Percentiles rank a stretch among this genome's conserved stretches.
These are phyloP conservation scores for Lepidochitona cinerea DNA, from an alignment of 2,888 invertebrate genomes.

Conservation along the genomic window DNA sequence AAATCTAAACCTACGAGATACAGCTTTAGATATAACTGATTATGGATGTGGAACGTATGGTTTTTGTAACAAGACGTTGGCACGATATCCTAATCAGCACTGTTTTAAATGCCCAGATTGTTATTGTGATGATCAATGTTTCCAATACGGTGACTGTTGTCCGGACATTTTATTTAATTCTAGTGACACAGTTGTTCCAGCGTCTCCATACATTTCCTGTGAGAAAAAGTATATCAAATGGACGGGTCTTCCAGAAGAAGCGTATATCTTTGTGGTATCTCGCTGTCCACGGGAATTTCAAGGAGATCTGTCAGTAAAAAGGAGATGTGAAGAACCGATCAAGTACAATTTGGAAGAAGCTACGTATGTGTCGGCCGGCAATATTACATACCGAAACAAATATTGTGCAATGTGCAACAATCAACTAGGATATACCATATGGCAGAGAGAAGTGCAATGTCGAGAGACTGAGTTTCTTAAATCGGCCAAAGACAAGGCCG, in stretches of 20 bases:
- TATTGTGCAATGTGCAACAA: background rate
- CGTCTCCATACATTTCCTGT: background rate
- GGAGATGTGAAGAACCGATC: background rate
- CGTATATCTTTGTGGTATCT: background rate
- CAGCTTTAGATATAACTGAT: background rate
- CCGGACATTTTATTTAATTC: background rate
- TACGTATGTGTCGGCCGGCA: background rate
- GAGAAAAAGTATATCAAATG: background rate
- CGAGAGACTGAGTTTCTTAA: background rate
- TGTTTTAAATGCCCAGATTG: background rate
- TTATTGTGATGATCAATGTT: background rate
- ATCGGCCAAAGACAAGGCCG: background rate
- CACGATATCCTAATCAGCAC: background rate
- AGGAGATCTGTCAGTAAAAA: background rate
- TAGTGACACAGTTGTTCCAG: background rate
- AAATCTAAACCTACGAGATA: background rate
- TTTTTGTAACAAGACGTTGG: background rate
- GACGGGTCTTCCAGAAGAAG: background rate
- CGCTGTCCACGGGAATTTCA: background rate
- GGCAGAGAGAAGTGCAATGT: background rate
- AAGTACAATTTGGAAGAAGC: background rate
- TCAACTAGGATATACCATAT: background rate
- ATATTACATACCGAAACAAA: background rate
- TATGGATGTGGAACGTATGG: background rate
- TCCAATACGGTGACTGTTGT: background rate